Base-by-base conservation (phyloP, 2,888 invertebrate species). In the Dolichopus griseipennis region DNA sequence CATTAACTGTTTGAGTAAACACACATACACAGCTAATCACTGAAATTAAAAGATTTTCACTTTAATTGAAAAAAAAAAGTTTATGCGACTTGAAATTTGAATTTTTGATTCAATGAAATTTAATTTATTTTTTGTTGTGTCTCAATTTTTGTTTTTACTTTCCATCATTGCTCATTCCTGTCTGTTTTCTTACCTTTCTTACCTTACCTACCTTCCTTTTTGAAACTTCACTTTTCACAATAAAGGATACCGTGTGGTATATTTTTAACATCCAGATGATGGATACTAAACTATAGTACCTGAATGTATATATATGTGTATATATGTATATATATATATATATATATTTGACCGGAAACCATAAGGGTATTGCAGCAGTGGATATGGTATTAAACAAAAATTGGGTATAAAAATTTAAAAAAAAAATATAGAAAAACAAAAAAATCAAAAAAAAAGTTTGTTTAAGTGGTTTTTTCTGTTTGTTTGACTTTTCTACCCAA, bases 381-480 rank as follows among this genome's bases (percentile, higher is more conserved):
- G n/a, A 52, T 27, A 27, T 27, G 27, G 27, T 27, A 27, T 27
- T 4, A 27, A 27, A 27, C 27, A 27, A 27, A 27, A 27, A 27
- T 27, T 27, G 27, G 27, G 27, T 27, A 27, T 5, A 27, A 27
- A 27, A 27, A 27, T 27, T 27, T 4, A 27, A 27, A 27, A 27
- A 12, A 18, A 52, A 52, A 52, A n/a, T 3, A 52, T 12, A 15
- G 15, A 52, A 18, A 52, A 52, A 18, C 12, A 34, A 37, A 37
- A 37, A 37, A 37, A 10, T 52, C 2, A 15, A 18, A 52, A 18
- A 43, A 52, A 52, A 52, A 18, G 15, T 52, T 52, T 12, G 1
- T n/a, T 52, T 18, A 52, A 52, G 52, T 52, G 52, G 52, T 52
- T 52, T 52, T 52, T 52, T 52, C 52, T 52, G 52, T 52, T 52